Conservation (phyloP, 1,140 invertebrate species). For the Scaptomyza montana region DNA sequence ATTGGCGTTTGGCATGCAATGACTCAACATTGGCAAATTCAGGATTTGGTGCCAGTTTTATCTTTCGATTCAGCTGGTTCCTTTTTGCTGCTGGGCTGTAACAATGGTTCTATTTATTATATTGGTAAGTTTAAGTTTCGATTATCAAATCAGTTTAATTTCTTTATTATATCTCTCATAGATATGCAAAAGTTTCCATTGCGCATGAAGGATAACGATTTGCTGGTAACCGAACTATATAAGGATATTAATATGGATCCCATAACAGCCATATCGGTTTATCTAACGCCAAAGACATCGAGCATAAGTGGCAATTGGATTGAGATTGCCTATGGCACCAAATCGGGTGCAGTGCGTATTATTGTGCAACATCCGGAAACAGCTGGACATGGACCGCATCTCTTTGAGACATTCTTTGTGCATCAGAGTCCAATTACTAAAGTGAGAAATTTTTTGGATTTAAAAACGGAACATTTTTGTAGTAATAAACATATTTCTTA, state of each 20-base stretch:
- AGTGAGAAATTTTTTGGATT: slow-evolving; percentile 85
- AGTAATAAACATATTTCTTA: background rate
- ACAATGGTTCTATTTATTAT: slow-evolving; percentile 98
- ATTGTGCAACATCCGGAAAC: slow-evolving; percentile 99
- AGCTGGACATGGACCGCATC: slow-evolving; percentile 97
- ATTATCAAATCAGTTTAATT: background rate
- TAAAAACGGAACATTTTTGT: too few species aligned
- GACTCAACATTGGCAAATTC: slow-evolving; percentile 99
- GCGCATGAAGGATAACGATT: slow-evolving; percentile 99
- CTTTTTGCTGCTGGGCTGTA: slow-evolving; percentile 96
- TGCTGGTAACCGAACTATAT: slow-evolving; percentile 98
- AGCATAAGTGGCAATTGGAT: slow-evolving; percentile 99
- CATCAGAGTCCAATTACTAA: slow-evolving; percentile 98
- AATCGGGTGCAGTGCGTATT: slow-evolving; percentile 96
- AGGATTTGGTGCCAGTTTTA: slow-evolving; percentile 96
- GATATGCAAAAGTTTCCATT: slow-evolving; percentile 99
- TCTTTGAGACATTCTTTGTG: slow-evolving; percentile 99
- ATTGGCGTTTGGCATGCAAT: slow-evolving; percentile 99
- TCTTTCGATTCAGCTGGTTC: slow-evolving; percentile 98
- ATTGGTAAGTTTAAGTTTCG: slow-evolving; percentile 87
- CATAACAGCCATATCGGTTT: slow-evolving; percentile 99
- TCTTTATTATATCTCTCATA: slow-evolving; percentile 68
- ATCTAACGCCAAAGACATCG: slow-evolving; percentile 96
- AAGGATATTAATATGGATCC: slow-evolving; percentile 96
- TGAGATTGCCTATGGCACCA: slow-evolving; percentile 99